phyloP scores from a whole-genome alignment of 2,888 invertebrate genomes.

The Philaethria dido region DNA sequence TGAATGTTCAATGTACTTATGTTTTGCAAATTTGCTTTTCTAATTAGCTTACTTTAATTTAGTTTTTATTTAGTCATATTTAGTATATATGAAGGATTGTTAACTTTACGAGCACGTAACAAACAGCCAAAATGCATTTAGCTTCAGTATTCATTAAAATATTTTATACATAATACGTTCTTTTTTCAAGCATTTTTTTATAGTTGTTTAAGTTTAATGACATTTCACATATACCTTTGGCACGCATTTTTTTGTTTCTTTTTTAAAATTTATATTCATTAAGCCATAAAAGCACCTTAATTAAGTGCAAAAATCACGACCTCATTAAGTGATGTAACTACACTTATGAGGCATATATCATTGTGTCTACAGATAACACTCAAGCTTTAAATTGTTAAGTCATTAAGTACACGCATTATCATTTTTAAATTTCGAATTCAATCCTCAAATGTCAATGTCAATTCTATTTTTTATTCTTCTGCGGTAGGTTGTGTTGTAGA shows the following conservation, averaged over 20 bases:
- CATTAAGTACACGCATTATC: background rate
- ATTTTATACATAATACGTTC: background rate
- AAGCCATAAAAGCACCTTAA: background rate
- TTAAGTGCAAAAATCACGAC: background rate
- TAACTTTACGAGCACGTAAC: background rate
- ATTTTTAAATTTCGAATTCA: background rate
- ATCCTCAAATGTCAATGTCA: background rate
- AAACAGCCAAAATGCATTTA: background rate
- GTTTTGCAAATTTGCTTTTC: background rate
- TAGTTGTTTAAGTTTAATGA: background rate
- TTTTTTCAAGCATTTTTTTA: background rate
- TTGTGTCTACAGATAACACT: background rate
- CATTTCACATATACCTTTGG: background rate
- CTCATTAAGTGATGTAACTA: background rate
- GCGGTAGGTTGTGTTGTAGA: constrained; percentile 57
- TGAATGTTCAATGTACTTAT: background rate
- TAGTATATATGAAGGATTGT: background rate
- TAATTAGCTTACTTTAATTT: background rate
- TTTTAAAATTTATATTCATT: background rate
- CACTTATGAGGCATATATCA: background rate
- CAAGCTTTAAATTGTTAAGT: background rate
- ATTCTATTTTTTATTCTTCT: constrained; percentile 54
- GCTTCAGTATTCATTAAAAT: background rate
- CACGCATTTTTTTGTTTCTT: background rate
- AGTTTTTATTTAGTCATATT: background rate